Evolutionary conservation across 2,113 vertebrate genomes (phyloP).

Genomic region (Melanotaenia duboulayi): DNA sequence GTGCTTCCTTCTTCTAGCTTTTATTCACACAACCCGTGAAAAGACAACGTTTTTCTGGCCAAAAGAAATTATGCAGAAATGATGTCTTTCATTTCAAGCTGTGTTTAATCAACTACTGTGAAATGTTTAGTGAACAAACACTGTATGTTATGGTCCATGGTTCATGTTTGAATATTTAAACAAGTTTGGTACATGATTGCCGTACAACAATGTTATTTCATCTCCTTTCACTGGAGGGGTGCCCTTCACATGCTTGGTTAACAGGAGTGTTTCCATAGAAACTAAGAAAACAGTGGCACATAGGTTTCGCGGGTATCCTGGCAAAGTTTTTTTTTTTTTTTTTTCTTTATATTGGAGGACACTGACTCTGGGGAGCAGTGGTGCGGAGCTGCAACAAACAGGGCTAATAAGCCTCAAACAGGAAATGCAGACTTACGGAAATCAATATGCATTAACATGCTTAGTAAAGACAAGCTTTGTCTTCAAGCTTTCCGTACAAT

Average conservation of each 20-base stretch:
- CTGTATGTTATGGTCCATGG: constrained; percentile 61
- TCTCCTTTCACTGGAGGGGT: constrained; percentile 66
- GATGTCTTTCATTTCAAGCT: constrained; percentile 18
- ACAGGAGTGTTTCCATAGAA: constrained; percentile 78
- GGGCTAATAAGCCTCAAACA: constrained; percentile 54
- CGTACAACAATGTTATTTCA: constrained; percentile 71
- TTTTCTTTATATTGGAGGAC: constrained; percentile 38
- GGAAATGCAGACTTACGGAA: constrained; percentile 31
- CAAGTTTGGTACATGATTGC: constrained; percentile 69
- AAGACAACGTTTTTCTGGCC: not conserved
- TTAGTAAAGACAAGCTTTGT: constrained; percentile 28
- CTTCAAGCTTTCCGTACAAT: constrained; percentile 6
- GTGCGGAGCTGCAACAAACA: constrained; percentile 55
- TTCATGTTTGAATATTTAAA: constrained; percentile 78
- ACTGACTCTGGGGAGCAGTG: constrained; percentile 64
- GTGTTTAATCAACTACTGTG: constrained; percentile 48
- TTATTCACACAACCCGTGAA: not conserved
- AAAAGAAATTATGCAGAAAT: not conserved
- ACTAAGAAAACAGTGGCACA: constrained; percentile 77
- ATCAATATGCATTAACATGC: constrained; percentile 51
- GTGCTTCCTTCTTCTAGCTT: not conserved
- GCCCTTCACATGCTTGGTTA: constrained; percentile 73
- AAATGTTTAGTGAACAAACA: constrained; percentile 71
- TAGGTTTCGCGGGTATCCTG: constrained; percentile 62
- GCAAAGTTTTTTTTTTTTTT: constrained; percentile 41